Evolutionary conservation across 1,140 invertebrate species (phyloP), one percentile per base, ranked within the genome.

Genomic region (Patella vulgata): DNA sequence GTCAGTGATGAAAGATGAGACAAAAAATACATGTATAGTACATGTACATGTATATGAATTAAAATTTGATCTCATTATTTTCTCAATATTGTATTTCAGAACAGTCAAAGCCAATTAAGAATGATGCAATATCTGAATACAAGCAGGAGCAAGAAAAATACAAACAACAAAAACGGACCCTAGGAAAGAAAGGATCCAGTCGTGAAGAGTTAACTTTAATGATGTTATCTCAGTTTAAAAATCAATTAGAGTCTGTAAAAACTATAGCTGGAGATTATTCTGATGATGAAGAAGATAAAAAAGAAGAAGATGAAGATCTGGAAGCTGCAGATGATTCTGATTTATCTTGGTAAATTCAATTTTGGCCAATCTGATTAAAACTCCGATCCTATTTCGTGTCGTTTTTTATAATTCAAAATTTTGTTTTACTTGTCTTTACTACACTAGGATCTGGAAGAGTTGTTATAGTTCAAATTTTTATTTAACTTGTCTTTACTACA

Each of bases 161-260:
- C 82, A 91, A 89, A 52, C 59, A 77, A 14, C 55, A 71, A 42
- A 85, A 89, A 74, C 85, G 89, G 63, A 85, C 89, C 68, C 77
- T 91, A 48, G 87, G 89, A 3, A 90, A 90, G 70, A 93, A 78
- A 53, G 78, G 83, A 21, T 60, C 78, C 31, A 77, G 76, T 33
- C 70, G 88, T 23, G 87, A 89, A 71, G 78, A 74, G 6, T 71
- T 83, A 44, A 96, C 95, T 0, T 82, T 95, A 46, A 85, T 89
- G 36, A 77, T 97, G 28, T 81, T 98, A 42, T 88, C 89, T 0
- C 93, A 93, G 81, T 98, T 98, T 76, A 90, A 91, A 79, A 89
- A 85, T 3, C 94, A 92, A 83, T 81, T 97, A 27, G 85, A 88
- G 46, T 85, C 85, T 3, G 88, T 88, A 0, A 88, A 74, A 50